These are phyloP conservation scores for Ommatoiulus sabulosus DNA, from an alignment of 2,888 invertebrate genomes.

Conservation along the genomic window DNA sequence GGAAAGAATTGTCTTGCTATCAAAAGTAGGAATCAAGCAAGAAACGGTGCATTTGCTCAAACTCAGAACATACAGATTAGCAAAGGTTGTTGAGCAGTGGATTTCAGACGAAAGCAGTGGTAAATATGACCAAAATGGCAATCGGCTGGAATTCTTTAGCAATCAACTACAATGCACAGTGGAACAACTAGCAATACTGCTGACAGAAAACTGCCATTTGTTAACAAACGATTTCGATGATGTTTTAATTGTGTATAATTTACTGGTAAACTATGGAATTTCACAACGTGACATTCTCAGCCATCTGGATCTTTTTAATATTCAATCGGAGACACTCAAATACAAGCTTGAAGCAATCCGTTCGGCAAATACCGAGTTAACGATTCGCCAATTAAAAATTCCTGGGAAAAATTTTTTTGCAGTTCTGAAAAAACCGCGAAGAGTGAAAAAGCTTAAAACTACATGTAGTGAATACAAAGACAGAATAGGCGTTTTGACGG, in stretches of 20 bases:
- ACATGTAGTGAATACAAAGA: too few species aligned
- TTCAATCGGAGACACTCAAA: background rate
- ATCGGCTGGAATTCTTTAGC: constrained; percentile 5
- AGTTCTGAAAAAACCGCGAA: too few species aligned
- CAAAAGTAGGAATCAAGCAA: background rate
- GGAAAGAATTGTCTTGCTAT: background rate
- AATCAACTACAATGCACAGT: background rate
- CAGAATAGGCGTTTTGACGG: background rate
- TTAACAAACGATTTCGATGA: background rate
- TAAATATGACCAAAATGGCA: background rate
- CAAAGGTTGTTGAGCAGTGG: background rate
- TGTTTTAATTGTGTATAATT: background rate
- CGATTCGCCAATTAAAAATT: too few species aligned
- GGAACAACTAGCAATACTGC: background rate
- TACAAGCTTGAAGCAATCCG: background rate
- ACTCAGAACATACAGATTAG: background rate
- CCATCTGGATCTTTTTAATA: background rate
- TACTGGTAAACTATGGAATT: background rate
- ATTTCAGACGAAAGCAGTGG: background rate
- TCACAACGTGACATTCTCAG: background rate
- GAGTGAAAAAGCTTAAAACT: too few species aligned
- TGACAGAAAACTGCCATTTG: background rate
- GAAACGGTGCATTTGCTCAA: background rate
- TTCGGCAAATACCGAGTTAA: background rate
- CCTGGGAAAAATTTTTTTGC: too few species aligned